Percentiles rank a stretch among this genome's conserved stretches.
phyloP scores from a whole-genome alignment of 2,888 invertebrate species.

The Dolichopus griseipennis region DNA sequence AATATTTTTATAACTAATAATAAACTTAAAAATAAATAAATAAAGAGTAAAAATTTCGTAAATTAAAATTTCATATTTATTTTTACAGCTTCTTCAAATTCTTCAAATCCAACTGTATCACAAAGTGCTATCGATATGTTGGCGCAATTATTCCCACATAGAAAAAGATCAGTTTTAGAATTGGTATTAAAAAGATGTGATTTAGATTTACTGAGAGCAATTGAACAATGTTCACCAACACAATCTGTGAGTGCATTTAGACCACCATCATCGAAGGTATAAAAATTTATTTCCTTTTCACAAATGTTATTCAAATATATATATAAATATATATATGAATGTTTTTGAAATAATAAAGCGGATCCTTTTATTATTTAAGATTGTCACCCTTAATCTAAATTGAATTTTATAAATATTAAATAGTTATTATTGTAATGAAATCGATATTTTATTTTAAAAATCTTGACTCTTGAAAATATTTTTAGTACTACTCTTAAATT shows the following conservation, averaged over 20 bases:
- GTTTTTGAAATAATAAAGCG: background rate
- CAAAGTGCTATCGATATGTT: constrained; percentile 75
- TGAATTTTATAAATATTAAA: background rate
- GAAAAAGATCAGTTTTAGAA: constrained; percentile 79
- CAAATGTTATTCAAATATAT: background rate
- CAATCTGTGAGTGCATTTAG: constrained; percentile 23
- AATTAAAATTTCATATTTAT: background rate
- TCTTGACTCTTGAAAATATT: no score
- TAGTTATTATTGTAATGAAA: background rate
- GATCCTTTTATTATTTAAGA: background rate
- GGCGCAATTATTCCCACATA: constrained; percentile 79
- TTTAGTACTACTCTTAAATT: no score
- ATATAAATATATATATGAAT: background rate
- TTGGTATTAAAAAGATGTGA: constrained; percentile 86
- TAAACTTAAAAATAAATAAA: constrained; percentile 10
- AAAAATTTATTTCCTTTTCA: no score
- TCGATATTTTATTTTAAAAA: background rate
- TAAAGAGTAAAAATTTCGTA: no score
- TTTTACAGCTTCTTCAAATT: constrained; percentile 24
- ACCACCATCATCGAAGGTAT: constrained; percentile 24
- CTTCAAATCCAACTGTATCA: constrained; percentile 45
- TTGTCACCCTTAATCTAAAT: background rate
- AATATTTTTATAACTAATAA: background rate
- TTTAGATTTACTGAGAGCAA: constrained; percentile 67
- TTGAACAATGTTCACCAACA: constrained; percentile 36